A percentile compares a stretch with the other conserved stretches of the same genome.
These are phyloP conservation scores for Drosophila teissieri DNA, from an alignment of 1,140 invertebrate genomes.

Conservation along the genomic window DNA sequence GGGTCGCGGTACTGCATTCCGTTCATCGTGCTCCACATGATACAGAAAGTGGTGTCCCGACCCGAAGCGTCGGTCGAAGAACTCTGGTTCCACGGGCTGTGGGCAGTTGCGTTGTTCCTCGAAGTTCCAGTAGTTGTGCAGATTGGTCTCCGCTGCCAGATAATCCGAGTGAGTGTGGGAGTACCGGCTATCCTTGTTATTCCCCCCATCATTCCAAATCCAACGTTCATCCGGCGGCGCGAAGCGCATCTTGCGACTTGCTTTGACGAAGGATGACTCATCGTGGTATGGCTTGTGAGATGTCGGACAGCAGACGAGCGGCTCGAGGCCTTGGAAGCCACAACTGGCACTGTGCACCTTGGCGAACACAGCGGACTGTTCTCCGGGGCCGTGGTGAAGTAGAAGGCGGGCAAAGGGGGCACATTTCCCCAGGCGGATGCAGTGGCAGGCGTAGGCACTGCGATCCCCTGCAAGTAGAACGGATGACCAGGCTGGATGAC, in stretches of 20 bases:
- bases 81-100: constrained; percentile 44
- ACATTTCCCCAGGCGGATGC: constrained; percentile 65
- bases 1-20: constrained; percentile 19
- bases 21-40: constrained; percentile 44
- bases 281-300: constrained; percentile 20
- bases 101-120: constrained; percentile 62
- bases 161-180: background rate
- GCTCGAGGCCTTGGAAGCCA: constrained; percentile 68
- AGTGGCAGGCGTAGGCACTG: constrained; percentile 45
- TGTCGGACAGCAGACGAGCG: constrained; percentile 62
- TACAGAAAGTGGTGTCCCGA: constrained; percentile 48
- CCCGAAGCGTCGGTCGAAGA: constrained; percentile 42
- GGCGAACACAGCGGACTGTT: constrained; percentile 52
- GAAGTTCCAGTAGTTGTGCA: constrained; percentile 61
- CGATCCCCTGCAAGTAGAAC: constrained; percentile 35
- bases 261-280: constrained; percentile 16
- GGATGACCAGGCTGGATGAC: constrained; percentile 15
- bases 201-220: constrained; percentile 46
- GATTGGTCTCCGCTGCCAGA: constrained; percentile 29
- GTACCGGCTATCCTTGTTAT: constrained; percentile 6
- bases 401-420: constrained; percentile 41
- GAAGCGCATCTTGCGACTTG: constrained; percentile 50
- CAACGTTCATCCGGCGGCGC: constrained; percentile 47
- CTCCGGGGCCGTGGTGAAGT: constrained; percentile 54
- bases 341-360: constrained; percentile 60